Conservation (phyloP, 1,140 invertebrate species). For the Ericerus pela region DNA sequence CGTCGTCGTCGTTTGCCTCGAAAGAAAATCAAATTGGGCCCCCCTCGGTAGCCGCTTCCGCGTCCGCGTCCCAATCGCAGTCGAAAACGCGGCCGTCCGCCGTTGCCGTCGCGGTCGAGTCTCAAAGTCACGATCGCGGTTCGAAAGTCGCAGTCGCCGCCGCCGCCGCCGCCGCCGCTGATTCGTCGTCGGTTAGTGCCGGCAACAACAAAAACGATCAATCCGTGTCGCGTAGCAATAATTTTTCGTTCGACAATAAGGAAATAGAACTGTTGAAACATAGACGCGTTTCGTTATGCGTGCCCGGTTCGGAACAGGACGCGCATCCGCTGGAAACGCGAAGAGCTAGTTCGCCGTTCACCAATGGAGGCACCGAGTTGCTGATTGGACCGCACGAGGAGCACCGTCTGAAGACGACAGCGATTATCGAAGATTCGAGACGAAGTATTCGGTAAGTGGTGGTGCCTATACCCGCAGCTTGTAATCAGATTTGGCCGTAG, state of each 20-base stretch:
- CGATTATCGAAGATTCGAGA: constrained; percentile 3
- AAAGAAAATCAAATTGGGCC: too few relatives aligned
- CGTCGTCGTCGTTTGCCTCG: background rate
- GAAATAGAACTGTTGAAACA: constrained; percentile 6
- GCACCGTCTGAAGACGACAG: constrained; percentile 2
- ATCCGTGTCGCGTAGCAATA: background rate
- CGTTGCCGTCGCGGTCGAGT: background rate
- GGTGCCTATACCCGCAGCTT: too few relatives aligned
- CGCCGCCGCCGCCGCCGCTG: constrained; percentile 5
- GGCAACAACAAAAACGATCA: constrained; percentile 19
- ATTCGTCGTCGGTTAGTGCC: constrained; percentile 14
- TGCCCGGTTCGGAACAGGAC: background rate
- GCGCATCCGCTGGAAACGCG: constrained; percentile 28
- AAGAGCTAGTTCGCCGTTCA: constrained; percentile 41
- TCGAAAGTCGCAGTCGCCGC: background rate
- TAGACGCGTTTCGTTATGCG: constrained; percentile 1
- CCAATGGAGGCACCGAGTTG: constrained; percentile 57
- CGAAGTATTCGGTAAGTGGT: too few relatives aligned
- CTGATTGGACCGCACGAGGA: constrained; percentile 36
- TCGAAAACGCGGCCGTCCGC: too few relatives aligned
- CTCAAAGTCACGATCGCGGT: too few relatives aligned
- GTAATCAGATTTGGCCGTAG: too few relatives aligned
- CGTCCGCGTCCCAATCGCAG: too few relatives aligned
- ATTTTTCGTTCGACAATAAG: constrained; percentile 4
- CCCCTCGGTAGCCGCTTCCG: too few relatives aligned